Evolutionary conservation across 2,888 invertebrate species (phyloP).

Genomic region (Biston stratarius): DNA sequence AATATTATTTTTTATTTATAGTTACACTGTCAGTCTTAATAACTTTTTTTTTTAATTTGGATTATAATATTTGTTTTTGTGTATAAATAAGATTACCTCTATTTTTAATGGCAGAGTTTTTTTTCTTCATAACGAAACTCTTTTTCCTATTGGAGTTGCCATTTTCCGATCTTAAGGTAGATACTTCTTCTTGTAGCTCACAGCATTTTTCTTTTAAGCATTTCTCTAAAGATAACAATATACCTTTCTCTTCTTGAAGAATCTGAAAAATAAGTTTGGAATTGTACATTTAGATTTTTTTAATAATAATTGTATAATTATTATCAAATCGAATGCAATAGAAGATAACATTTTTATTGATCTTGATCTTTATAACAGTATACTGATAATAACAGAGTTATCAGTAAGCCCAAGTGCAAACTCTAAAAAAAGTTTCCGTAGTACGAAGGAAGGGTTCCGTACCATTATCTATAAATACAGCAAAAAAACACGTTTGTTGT

Average conservation of each 20-base stretch:
- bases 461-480: too few species aligned
- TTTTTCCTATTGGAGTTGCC: slow-evolving; percentile 81
- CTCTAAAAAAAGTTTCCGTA: too few species aligned
- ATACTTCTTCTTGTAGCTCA: slow-evolving; percentile 91
- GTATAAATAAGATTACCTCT: slow-evolving; percentile 66
- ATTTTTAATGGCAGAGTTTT: slow-evolving; percentile 73
- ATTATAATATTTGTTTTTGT: too few species aligned
- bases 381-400: too few species aligned
- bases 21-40: too few species aligned
- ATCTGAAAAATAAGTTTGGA: slow-evolving; percentile 76
- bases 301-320: not conserved
- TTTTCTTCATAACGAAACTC: slow-evolving; percentile 82
- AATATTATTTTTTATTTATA: not conserved
- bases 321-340: too few species aligned
- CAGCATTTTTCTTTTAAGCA: slow-evolving; percentile 92
- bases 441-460: too few species aligned
- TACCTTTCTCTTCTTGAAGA: slow-evolving; percentile 92
- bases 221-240: slow-evolving; percentile 90
- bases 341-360: too few species aligned
- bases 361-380: too few species aligned
- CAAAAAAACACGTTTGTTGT: too few species aligned
- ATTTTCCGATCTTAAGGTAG: slow-evolving; percentile 85
- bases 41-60: too few species aligned
- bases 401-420: too few species aligned
- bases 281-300: not conserved